These are phyloP conservation scores for Calidris pugnax DNA, from an alignment of 2,113 vertebrate genomes.

Conservation along the genomic window DNA sequence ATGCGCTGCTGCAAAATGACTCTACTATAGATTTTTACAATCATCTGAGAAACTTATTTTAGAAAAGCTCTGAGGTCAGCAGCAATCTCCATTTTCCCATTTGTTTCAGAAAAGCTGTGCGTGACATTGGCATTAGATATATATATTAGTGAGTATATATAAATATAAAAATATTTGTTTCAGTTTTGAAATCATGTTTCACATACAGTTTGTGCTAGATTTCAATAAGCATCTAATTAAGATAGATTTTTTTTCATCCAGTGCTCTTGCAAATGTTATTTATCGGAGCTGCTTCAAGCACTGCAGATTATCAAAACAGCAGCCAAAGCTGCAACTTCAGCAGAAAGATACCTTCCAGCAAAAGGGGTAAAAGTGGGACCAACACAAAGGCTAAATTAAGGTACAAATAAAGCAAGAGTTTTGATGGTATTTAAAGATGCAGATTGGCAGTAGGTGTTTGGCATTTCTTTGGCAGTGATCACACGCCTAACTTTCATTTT, in stretches of 20 bases:
- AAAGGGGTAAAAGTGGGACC: not conserved
- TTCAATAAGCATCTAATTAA: constrained; percentile 64
- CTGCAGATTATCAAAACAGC: not conserved
- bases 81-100: constrained; percentile 10
- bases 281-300: not conserved
- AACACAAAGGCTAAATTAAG: not conserved
- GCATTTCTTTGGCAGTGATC: not conserved
- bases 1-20: not conserved
- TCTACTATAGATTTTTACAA: not conserved
- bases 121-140: not conserved
- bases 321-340: not conserved
- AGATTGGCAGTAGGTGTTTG: not conserved
- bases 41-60: not conserved
- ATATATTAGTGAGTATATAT: not conserved
- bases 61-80: constrained; percentile 26
- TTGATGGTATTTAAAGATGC: not conserved
- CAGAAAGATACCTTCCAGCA: not conserved
- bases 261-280: constrained; percentile 41
- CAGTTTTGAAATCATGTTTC: not conserved
- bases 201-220: not conserved
- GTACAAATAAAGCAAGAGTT: not conserved
- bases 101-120: not conserved
- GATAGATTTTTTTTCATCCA: constrained; percentile 45
- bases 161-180: constrained; percentile 7
- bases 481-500: not conserved